Evolutionary conservation across 2,113 vertebrate genomes (phyloP).

Genomic region (Lampris megalopsis): DNA sequence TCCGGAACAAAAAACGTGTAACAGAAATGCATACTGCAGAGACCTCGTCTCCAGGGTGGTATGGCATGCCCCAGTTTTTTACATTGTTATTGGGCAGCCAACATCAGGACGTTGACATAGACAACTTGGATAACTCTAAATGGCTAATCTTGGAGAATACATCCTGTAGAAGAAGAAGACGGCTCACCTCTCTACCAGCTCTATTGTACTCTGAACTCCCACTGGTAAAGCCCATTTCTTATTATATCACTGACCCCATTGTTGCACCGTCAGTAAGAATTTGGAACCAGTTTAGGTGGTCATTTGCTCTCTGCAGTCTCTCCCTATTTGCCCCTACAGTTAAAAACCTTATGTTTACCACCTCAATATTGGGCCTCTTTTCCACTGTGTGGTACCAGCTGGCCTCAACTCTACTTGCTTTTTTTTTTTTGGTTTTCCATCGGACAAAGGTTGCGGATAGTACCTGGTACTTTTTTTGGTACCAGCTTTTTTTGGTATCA

Average conservation of each 20-base stretch:
- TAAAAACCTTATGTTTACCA: constrained; percentile 21
- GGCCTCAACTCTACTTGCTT: no score
- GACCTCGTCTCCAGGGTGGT: not conserved
- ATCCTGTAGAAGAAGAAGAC: not conserved
- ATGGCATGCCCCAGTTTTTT: not conserved
- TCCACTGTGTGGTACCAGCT: no score
- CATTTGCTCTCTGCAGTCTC: not conserved
- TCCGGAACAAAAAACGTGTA: constrained; percentile 1
- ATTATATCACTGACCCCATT: not conserved
- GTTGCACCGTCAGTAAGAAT: constrained; percentile 10
- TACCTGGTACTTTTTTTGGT: no score
- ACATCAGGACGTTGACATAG: not conserved
- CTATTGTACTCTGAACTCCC: not conserved
- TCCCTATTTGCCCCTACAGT: not conserved
- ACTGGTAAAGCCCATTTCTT: not conserved
- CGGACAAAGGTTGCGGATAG: no score
- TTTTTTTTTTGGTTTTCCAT: no score
- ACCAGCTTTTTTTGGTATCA: no score
- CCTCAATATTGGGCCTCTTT: not conserved
- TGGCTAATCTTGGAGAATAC: not conserved
- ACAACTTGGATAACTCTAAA: not conserved
- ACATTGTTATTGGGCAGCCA: not conserved
- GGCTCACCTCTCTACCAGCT: not conserved
- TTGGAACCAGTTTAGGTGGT: constrained; percentile 17
- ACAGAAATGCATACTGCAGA: constrained; percentile 1